These are phyloP conservation scores for Epistrophe eligans DNA, from an alignment of 2,888 invertebrate genomes.

Conservation along the genomic window DNA sequence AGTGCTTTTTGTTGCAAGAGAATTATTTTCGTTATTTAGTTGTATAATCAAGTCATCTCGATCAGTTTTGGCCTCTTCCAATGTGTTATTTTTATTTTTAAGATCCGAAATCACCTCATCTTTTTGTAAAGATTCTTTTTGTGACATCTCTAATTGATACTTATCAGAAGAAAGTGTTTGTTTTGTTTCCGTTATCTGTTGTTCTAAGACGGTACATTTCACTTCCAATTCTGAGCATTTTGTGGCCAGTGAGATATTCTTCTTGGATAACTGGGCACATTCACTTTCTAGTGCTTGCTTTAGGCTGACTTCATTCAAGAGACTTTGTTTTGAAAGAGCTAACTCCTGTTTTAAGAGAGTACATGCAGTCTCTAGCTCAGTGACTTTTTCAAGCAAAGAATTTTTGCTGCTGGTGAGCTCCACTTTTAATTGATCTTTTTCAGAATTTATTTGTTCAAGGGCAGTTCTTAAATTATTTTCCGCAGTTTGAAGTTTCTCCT, in stretches of 20 bases:
- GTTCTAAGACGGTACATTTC: not conserved
- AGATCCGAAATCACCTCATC: conserved; percentile 3
- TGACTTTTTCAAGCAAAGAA: not conserved
- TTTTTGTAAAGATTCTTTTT: conserved; percentile 11
- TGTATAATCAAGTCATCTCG: conserved; percentile 64
- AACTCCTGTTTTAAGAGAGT: not conserved
- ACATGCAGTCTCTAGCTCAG: not conserved
- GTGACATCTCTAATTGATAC: not conserved
- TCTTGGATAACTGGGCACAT: not conserved
- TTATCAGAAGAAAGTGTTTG: not conserved
- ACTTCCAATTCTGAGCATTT: conserved; percentile 29
- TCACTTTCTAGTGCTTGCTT: conserved; percentile 9
- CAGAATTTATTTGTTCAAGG: not conserved
- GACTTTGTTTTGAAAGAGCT: conserved; percentile 3
- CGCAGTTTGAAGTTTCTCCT: conserved; percentile 43
- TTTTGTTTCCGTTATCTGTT: not conserved
- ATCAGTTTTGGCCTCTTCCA: conserved; percentile 57
- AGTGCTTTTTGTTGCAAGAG: conserved; percentile 41
- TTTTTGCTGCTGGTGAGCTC: conserved; percentile 26
- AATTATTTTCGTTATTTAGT: conserved; percentile 62
- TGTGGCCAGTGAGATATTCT: conserved; percentile 11
- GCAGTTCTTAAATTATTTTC: conserved; percentile 28
- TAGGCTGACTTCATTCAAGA: not conserved
- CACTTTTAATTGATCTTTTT: conserved; percentile 33
- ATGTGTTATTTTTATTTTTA: not conserved